phyloP scores from a whole-genome alignment of 2,888 invertebrate species.

The Panzeria rudis region DNA sequence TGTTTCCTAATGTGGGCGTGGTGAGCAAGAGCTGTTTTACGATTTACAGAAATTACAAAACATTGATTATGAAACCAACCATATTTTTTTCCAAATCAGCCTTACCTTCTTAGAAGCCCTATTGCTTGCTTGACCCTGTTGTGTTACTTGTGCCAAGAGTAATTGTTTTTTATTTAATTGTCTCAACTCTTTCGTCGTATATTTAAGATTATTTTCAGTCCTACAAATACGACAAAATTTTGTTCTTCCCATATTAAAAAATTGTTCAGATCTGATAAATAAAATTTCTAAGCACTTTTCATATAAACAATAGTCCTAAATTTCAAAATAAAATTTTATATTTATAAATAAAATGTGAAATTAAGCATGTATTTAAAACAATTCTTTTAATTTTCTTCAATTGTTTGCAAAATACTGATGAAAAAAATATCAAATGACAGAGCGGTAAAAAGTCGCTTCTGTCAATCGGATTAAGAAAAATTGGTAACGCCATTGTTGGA shows the following conservation, averaged over 20 bases:
- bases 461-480: slow-evolving; percentile 30
- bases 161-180: slow-evolving; percentile 69
- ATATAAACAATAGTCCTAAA: not conserved
- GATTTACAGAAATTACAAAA: not conserved
- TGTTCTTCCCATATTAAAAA: slow-evolving; percentile 65
- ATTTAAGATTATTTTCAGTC: slow-evolving; percentile 74
- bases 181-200: slow-evolving; percentile 71
- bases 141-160: slow-evolving; percentile 42
- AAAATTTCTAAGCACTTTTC: not conserved
- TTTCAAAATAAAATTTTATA: not conserved
- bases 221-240: slow-evolving; percentile 75
- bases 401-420: slow-evolving; percentile 59
- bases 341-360: slow-evolving; percentile 9
- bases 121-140: slow-evolving; percentile 46
- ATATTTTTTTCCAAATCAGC: not conserved
- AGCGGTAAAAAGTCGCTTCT: slow-evolving; percentile 65
- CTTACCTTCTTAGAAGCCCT: slow-evolving; percentile 66
- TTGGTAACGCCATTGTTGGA: slow-evolving; percentile 27
- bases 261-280: slow-evolving; percentile 4
- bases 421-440: slow-evolving; percentile 62
- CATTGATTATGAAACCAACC: slow-evolving; percentile 18
- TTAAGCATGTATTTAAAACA: slow-evolving; percentile 10
- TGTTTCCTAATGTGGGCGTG: slow-evolving; percentile 73
- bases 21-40: slow-evolving; percentile 62
- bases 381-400: not conserved